These are phyloP conservation scores for Erethizon dorsatum DNA, from an alignment of 2,797 vertebrate genomes.

Conservation along the genomic window DNA sequence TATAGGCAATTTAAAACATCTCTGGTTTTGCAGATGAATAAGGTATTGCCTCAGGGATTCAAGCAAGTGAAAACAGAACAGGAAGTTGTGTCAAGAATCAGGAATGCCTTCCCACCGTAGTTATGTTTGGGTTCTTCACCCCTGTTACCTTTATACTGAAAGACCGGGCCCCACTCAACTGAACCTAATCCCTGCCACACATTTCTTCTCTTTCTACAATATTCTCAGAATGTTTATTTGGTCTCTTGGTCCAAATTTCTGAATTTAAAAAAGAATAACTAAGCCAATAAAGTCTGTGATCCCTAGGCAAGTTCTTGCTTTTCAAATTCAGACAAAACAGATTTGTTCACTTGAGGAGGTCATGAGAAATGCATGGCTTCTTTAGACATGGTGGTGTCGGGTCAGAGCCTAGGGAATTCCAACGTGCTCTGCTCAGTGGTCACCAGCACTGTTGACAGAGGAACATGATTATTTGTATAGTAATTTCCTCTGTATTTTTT, in stretches of 20 bases:
- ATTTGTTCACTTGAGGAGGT: background rate
- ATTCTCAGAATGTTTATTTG: conserved; percentile 26
- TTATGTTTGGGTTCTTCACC: background rate
- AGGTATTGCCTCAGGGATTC: background rate
- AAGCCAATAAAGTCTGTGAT: background rate
- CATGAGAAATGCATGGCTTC: background rate
- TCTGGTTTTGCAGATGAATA: conserved; percentile 11
- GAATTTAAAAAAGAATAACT: conserved; percentile 11
- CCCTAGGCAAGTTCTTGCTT: conserved; percentile 31
- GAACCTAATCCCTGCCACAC: background rate
- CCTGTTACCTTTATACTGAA: background rate
- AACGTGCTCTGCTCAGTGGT: background rate
- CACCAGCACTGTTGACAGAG: background rate
- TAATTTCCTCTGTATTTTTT: conserved; percentile 71
- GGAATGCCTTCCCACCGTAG: background rate
- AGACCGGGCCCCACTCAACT: background rate
- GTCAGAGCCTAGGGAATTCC: background rate
- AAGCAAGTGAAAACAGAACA: conserved; percentile 20
- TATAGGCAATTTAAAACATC: background rate
- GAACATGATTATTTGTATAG: conserved; percentile 56
- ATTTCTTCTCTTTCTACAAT: conserved; percentile 19
- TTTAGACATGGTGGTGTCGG: background rate
- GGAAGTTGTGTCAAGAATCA: conserved; percentile 35
- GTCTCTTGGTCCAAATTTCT: conserved; percentile 39
- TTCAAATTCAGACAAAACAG: conserved; percentile 17